phyloP scores from a whole-genome alignment of 2,888 invertebrate species.

The Achlya flavicornis region DNA sequence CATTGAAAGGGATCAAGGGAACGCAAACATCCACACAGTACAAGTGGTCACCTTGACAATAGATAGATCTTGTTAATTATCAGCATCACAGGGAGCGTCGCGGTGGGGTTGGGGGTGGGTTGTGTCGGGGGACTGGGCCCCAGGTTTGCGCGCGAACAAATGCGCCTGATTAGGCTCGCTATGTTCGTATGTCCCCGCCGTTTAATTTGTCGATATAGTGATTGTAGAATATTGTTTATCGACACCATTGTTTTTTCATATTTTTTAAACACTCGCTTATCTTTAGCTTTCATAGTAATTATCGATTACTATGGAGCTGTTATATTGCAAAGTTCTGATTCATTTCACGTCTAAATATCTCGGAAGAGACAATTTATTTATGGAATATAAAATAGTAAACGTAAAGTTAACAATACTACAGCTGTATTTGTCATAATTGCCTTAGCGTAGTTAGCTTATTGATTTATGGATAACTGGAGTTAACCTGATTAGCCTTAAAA shows the following conservation, averaged over 20 bases:
- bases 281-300: background rate
- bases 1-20: background rate
- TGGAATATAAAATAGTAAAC: no score
- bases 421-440: no score
- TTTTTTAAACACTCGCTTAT: background rate
- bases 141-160: slow-evolving; percentile 70
- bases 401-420: no score
- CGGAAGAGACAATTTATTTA: no score
- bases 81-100: slow-evolving; percentile 50
- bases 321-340: no score
- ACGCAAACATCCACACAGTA: slow-evolving; percentile 14
- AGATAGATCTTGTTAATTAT: slow-evolving; percentile 70
- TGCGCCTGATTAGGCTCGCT: slow-evolving; percentile 78
- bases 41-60: slow-evolving; percentile 44
- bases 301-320: no score
- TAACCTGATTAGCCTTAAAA: no score
- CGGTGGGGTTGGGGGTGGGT: slow-evolving; percentile 27
- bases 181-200: slow-evolving; percentile 54
- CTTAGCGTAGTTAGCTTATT: no score
- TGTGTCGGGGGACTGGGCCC: slow-evolving; percentile 36
- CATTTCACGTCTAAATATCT: no score
- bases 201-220: slow-evolving; percentile 13
- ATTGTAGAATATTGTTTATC: slow-evolving; percentile 9
- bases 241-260: background rate
- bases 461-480: no score